Percentiles rank a stretch among this genome's conserved stretches.
phyloP scores from a whole-genome alignment of 2,888 invertebrate genomes.

The Mayetiola destructor region DNA sequence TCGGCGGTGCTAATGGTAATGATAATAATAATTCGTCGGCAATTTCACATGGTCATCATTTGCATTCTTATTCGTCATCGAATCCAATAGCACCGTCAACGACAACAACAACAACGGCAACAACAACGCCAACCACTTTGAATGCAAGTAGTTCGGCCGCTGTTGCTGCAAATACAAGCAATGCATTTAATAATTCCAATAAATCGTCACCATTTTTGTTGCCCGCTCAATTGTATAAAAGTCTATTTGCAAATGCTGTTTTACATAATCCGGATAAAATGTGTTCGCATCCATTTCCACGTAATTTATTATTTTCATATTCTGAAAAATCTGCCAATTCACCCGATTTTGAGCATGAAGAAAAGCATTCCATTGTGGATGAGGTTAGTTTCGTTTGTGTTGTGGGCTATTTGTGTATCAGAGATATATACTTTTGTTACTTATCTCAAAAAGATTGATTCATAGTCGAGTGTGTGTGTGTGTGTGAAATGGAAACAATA shows the following conservation, averaged over 20 bases:
- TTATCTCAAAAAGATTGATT: too few species aligned
- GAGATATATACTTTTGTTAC: too few species aligned
- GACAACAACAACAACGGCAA: not conserved
- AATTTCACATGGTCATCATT: not conserved
- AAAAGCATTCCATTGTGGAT: not conserved
- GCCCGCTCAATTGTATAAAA: slow-evolving; percentile 66
- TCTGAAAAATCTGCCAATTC: slow-evolving; percentile 21
- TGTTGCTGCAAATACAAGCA: not conserved
- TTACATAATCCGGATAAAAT: slow-evolving; percentile 34
- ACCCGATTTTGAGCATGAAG: slow-evolving; percentile 17
- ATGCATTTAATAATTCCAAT: slow-evolving; percentile 4
- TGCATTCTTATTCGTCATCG: not conserved
- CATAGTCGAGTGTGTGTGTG: too few species aligned
- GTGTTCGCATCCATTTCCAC: slow-evolving; percentile 25
- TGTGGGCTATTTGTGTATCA: too few species aligned
- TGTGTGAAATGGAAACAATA: too few species aligned
- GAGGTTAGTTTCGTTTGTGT: slow-evolving; percentile 14
- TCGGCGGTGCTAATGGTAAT: too few species aligned
- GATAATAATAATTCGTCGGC: not conserved
- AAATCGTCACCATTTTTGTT: slow-evolving; percentile 43
- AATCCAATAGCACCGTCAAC: slow-evolving; percentile 13
- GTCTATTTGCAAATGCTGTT: slow-evolving; percentile 57
- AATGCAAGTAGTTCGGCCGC: not conserved
- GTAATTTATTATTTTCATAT: slow-evolving; percentile 42
- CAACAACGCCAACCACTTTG: not conserved